Evolutionary conservation across 2,797 vertebrate genomes (phyloP), one percentile per base, ranked within the genome.

Genomic region (Periparus ater): DNA sequence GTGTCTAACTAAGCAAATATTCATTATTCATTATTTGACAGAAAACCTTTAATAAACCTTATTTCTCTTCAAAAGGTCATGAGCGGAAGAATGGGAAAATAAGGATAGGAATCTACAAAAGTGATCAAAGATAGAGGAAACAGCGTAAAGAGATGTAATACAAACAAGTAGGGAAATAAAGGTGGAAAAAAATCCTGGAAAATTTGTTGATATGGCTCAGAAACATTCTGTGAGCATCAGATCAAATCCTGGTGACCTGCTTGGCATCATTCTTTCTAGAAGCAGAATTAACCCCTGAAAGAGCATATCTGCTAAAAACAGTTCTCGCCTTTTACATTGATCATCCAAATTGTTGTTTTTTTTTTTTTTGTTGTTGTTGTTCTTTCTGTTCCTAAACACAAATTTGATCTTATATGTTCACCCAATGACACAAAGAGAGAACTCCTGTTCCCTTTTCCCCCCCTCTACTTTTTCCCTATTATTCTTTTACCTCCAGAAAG

Each of bases 361-460:
- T 27, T 14, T 11, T 13, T 25, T 30, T 65, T 61, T 47, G 13
- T 40, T 40, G 38, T 26, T 34, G 25, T 22, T 50, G 13, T 68
- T 75, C 12, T 70, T 86, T 44, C 17, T 73, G 17, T 53, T 79
- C 11, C 42, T 67, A 29, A 70, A 71, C 54, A 66, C 15, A 10
- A 44, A 42, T 83, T 62, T 53, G 71, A 29, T 84, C 29, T 74
- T 32, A 5, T 45, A 21, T 48, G 7, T n/a, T 13, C 10, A 40
- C 4, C 8, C 57, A 51, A 15, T 7, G 30, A 53, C 45, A 70
- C 15, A 51, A 63, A 20, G 5, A 26, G 11, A 85, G 11, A 53
- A n/a, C 13, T 83, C 17, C 3, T 11, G 0, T 38, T 93, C 22
- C 54, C 6, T 21, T 60, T 29, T 5, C 2, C 2, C 6, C 0